A percentile compares a stretch with the other conserved stretches of the same genome.
Evolutionary conservation across 2,888 invertebrate species (phyloP).

Genomic region (Eupeodes latifasciatus): DNA sequence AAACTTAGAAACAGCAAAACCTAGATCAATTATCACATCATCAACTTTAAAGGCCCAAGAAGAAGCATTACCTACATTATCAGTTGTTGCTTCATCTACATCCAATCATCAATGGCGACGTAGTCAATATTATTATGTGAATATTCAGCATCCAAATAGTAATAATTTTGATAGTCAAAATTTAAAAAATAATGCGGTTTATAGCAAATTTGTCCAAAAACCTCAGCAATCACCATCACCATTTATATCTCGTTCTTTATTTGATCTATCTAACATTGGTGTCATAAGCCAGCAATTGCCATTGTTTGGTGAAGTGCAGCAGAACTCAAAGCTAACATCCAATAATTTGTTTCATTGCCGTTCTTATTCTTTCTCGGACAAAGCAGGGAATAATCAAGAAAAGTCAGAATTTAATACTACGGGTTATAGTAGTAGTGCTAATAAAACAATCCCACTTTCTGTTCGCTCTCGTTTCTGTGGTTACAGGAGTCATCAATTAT

Average conservation of each 20-base stretch:
- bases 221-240: neutral
- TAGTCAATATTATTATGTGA: constrained; percentile 39
- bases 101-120: constrained; percentile 31
- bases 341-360: constrained; percentile 10
- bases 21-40: constrained; percentile 26
- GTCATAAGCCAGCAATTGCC: constrained; percentile 35
- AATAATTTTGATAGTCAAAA: constrained; percentile 37
- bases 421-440: neutral
- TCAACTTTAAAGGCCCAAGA: constrained; percentile 31
- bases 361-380: neutral
- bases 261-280: constrained; percentile 50
- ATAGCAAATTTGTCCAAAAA: constrained; percentile 1
- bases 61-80: constrained; percentile 39
- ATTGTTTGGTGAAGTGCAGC: constrained; percentile 16
- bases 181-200: neutral
- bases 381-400: constrained; percentile 7
- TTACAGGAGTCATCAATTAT: neutral
- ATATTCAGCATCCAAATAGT: constrained; percentile 14
- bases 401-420: neutral
- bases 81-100: constrained; percentile 27
- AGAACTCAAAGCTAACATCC: neutral
- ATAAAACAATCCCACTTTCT: neutral
- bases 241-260: constrained; percentile 46
- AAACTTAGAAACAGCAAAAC: constrained; percentile 53
- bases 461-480: constrained; percentile 24